phyloP scores from a whole-genome alignment of 2,888 invertebrate genomes.

The Baronia brevicornis region DNA sequence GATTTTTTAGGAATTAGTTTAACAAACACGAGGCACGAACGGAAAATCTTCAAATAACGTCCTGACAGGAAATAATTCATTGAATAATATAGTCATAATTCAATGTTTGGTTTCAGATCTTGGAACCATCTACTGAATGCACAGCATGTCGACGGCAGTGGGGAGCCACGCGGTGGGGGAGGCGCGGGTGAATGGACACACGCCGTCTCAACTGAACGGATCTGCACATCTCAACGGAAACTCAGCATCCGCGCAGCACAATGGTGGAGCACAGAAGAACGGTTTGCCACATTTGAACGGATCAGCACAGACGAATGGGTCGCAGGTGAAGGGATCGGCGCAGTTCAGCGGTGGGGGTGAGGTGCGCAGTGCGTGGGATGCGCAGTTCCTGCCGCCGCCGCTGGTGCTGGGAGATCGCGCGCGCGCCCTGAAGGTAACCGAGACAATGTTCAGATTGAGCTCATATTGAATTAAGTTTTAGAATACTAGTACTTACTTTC shows the following conservation, averaged over 20 bases:
- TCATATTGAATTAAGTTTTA: no score
- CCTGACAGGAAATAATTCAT: no score
- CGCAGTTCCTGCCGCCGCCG: conserved; percentile 52
- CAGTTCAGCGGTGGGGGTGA: conserved; percentile 14
- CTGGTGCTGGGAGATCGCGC: conserved; percentile 46
- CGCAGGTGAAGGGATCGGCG: conserved; percentile 16
- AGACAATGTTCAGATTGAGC: no score
- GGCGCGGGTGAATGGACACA: conserved; percentile 26
- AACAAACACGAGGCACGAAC: no score
- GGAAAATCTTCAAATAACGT: no score
- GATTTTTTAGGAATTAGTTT: no score
- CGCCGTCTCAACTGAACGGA: conserved; percentile 16
- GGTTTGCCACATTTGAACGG: conserved; percentile 16
- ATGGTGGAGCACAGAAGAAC: conserved; percentile 16
- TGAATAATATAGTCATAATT: neutral
- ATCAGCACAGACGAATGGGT: conserved; percentile 17
- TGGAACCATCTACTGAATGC: neutral
- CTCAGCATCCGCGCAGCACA: conserved; percentile 11
- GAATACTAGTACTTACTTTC: no score
- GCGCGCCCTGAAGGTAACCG: conserved; percentile 58
- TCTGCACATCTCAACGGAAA: conserved; percentile 9
- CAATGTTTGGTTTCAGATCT: conserved; percentile 11
- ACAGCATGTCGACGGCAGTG: conserved; percentile 41
- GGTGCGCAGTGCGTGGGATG: conserved; percentile 34
- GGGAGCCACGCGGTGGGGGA: conserved; percentile 25